Percentiles rank a stretch among this genome's conserved stretches.
phyloP scores from a whole-genome alignment of 64 coral and sea anemone species.

The Exaiptasia diaphana region DNA sequence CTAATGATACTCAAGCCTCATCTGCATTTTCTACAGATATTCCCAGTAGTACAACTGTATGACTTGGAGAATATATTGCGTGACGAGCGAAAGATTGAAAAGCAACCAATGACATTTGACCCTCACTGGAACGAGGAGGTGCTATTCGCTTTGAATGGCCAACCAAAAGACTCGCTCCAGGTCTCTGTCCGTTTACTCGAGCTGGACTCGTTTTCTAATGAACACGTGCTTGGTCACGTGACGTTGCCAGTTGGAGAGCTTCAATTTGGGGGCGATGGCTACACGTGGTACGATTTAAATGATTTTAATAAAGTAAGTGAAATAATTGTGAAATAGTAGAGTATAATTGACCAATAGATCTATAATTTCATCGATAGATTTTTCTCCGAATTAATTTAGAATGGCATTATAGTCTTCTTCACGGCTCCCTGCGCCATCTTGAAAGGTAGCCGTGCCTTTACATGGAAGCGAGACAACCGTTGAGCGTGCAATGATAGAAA shows the following conservation, averaged over 20 bases:
- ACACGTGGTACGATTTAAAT: slow-evolving; percentile 68
- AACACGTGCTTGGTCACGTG: slow-evolving; percentile 72
- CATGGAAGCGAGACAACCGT: no score
- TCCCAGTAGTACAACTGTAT: slow-evolving; percentile 29
- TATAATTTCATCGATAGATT: no score
- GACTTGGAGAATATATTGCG: slow-evolving; percentile 27
- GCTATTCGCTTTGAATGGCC: slow-evolving; percentile 57
- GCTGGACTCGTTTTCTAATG: slow-evolving; percentile 85
- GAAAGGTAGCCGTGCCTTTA: no score
- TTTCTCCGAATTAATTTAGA: no score
- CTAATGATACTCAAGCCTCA: no score
- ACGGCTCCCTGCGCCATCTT: no score
- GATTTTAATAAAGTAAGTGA: slow-evolving; percentile 50
- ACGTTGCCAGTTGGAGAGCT: slow-evolving; percentile 41
- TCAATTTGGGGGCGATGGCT: slow-evolving; percentile 4
- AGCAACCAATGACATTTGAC: slow-evolving; percentile 74
- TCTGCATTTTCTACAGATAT: slow-evolving; percentile 10
- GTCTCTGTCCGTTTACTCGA: slow-evolving; percentile 52
- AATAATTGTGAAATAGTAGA: no score
- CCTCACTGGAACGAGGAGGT: slow-evolving; percentile 77
- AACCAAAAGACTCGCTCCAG: slow-evolving; percentile 29
- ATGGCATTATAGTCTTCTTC: no score
- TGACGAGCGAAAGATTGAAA: slow-evolving; percentile 71
- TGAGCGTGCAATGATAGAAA: no score
- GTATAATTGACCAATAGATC: no score